Evolutionary conservation across 2,888 invertebrate genomes (phyloP).

Genomic region (Emmelina monodactyla): DNA sequence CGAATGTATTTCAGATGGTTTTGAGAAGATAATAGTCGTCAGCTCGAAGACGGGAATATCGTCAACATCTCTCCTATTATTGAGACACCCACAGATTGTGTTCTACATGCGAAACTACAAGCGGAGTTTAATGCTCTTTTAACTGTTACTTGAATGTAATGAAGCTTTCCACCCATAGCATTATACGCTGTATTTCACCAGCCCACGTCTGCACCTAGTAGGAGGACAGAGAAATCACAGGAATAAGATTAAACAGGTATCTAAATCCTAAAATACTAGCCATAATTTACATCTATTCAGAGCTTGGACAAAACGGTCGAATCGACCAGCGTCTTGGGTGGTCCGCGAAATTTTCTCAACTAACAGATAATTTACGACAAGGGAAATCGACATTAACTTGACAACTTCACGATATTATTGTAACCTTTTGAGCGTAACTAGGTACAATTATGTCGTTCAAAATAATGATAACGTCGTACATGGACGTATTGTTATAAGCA

Average conservation of each 20-base stretch:
- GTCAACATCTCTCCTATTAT: constrained; percentile 39
- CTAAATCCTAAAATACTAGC: too few relatives aligned
- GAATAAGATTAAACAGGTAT: background rate
- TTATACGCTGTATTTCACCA: constrained; percentile 1
- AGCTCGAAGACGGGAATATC: constrained; percentile 28
- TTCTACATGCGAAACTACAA: constrained; percentile 26
- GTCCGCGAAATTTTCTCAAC: constrained; percentile 1
- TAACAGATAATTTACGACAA: constrained; percentile 1
- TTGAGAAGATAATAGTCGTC: too few relatives aligned
- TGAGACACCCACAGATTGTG: constrained; percentile 40
- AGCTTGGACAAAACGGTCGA: too few relatives aligned
- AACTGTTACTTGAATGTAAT: constrained; percentile 25
- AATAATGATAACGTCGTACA: constrained; percentile 2
- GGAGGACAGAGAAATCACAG: background rate
- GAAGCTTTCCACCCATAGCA: constrained; percentile 8
- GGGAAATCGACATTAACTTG: constrained; percentile 1
- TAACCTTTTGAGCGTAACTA: background rate
- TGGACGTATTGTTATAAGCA: constrained; percentile 4
- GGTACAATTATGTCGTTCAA: background rate
- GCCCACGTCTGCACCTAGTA: background rate
- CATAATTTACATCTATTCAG: too few relatives aligned
- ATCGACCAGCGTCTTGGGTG: background rate
- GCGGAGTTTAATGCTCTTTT: constrained; percentile 44
- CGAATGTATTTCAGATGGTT: too few relatives aligned
- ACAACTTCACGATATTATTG: background rate